Base-by-base conservation (phyloP, 2,888 invertebrate genomes). In the Metallyticus violacea region DNA sequence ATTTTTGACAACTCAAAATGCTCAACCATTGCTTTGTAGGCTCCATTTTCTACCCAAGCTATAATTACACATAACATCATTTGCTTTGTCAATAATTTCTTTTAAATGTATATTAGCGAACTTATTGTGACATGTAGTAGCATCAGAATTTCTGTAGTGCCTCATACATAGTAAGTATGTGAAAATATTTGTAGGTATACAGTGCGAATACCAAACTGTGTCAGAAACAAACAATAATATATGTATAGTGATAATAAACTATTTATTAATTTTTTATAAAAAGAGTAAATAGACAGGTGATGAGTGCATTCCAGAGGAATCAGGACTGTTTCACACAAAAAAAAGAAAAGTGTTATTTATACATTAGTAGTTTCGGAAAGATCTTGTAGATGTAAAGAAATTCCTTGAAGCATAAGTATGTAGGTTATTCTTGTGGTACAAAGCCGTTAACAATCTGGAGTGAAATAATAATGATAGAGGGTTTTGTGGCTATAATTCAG, bases 381-480 rank as follows among this genome's bases (percentile, higher is more conserved):
- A 62, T 62, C 40, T 62, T 62, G 40, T 62, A 62, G 40, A 22
- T 15, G 22, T 62, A 62, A 62, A 62, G 40, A 62, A 62, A 62
- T 62, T 15, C 22, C 40, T 62, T 62, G 40, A 22, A 15, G 40
- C 40, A 62, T 62, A 62, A 15, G 40, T 62, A 83, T 28, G 6
- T 83, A 83, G 83, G 22, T 29, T 83, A 27, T 83, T 76, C 9
- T 62, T 76, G 76, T 83, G 77, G 83, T 83, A 83, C 77, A 83
- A 83, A 76, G 28, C 29, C 9, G 29, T 28, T 29, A 77, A 77
- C 27, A 29, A 6, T 77, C 29, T 77, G 30, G 29, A 76, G 40
- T 62, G 40, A 62, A 62, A 62, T 62, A 62, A 62, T 62, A 62
- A 62, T 62, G 9, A 62, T 62, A 62, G 40, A 62, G 6, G 22